phyloP scores from a whole-genome alignment of 2,113 vertebrate species.

The Microtus pennsylvanicus region DNA sequence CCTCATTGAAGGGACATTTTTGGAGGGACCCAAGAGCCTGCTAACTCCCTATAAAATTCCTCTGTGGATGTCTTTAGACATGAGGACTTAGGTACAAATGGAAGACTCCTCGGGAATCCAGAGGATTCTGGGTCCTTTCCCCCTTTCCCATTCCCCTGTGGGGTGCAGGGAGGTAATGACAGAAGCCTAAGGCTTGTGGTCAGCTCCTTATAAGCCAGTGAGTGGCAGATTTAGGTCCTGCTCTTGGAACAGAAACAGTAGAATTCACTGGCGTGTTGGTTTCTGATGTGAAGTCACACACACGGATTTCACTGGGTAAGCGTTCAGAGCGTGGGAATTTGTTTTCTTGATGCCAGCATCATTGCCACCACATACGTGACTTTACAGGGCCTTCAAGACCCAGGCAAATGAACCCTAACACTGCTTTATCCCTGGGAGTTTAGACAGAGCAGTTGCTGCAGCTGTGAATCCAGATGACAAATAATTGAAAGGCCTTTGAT shows the following conservation, averaged over 20 bases:
- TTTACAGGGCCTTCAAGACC: neutral
- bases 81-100: neutral
- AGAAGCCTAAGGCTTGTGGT: neutral
- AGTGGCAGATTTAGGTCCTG: neutral
- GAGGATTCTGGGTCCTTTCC: neutral
- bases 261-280: neutral
- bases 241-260: neutral
- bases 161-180: neutral
- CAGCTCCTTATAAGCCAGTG: neutral
- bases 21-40: neutral
- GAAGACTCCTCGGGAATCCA: neutral
- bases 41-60: neutral
- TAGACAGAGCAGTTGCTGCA: neutral
- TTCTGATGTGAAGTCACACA: neutral
- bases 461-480: neutral
- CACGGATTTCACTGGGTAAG: neutral
- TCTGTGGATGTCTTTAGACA: neutral
- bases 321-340: neutral
- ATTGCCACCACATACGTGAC: neutral
- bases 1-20: neutral
- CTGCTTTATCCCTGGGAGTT: neutral
- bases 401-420: neutral
- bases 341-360: neutral
- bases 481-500: conserved; percentile 5
- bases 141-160: rapidly evolving